These are phyloP conservation scores for Petrocephalus schoutedeni DNA, from an alignment of 2,797 vertebrate species.

Conservation along the genomic window DNA sequence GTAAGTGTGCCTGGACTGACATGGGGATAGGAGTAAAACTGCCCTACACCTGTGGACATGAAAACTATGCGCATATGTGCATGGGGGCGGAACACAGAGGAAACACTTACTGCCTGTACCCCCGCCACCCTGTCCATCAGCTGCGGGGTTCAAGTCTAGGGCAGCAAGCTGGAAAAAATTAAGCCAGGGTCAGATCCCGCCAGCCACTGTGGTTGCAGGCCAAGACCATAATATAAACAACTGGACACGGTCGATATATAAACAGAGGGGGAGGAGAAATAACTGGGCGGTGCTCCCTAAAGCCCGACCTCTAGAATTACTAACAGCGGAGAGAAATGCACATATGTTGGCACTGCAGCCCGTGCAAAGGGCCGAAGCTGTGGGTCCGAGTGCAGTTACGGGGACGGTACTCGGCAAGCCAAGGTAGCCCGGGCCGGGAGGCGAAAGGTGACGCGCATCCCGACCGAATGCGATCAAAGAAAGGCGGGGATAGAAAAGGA, in stretches of 20 bases:
- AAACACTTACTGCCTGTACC: conserved; percentile 81
- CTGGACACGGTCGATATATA: not conserved
- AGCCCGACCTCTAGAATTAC: not conserved
- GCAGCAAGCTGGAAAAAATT: conserved; percentile 78
- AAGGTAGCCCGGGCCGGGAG: not conserved
- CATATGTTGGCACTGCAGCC: not conserved
- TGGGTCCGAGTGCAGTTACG: not conserved
- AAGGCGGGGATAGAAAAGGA: not conserved
- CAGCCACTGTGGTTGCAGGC: not conserved
- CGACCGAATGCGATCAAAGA: not conserved
- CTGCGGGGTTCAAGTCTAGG: conserved; percentile 89
- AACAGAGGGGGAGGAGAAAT: not conserved
- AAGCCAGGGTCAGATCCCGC: not conserved
- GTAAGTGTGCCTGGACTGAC: not conserved
- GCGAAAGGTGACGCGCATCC: not conserved
- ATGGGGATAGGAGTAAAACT: not conserved
- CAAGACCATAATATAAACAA: not conserved
- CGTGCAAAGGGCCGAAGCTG: not conserved
- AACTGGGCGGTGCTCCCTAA: not conserved
- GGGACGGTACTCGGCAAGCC: not conserved
- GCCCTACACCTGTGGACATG: not conserved
- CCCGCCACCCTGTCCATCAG: conserved; percentile 80
- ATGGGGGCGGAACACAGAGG: not conserved
- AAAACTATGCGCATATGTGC: not conserved
- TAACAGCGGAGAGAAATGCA: not conserved